Evolutionary conservation across 2,888 invertebrate genomes (phyloP).

Genomic region (Ernsta delagoae): DNA sequence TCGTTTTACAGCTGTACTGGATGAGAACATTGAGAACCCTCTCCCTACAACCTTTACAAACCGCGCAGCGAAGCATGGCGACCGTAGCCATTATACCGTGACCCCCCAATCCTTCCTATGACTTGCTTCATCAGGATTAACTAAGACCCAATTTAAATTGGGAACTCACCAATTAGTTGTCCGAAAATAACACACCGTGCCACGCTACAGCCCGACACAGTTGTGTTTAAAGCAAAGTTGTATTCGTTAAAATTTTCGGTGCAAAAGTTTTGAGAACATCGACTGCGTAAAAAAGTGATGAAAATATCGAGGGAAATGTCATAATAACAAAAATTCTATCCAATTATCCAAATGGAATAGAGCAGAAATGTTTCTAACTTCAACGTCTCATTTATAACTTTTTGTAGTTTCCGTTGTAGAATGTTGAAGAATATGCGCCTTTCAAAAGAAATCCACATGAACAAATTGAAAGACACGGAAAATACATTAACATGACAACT

Average conservation of each 20-base stretch:
- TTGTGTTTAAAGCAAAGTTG: conserved; percentile 52
- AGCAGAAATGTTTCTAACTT: background rate
- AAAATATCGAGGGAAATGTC: too few species aligned
- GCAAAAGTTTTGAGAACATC: background rate
- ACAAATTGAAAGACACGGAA: conserved; percentile 9
- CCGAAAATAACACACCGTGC: conserved; percentile 67
- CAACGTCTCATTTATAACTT: conserved; percentile 1
- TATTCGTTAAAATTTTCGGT: conserved; percentile 4
- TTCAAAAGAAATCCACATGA: background rate
- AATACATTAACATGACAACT: conserved; percentile 13
- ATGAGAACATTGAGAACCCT: conserved; percentile 55
- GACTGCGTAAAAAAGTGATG: background rate
- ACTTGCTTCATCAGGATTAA: conserved; percentile 35
- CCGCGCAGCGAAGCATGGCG: conserved; percentile 61
- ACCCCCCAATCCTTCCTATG: conserved; percentile 46
- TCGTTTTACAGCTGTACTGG: conserved; percentile 52
- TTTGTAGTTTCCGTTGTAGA: background rate
- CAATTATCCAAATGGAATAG: background rate
- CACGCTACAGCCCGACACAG: conserved; percentile 57
- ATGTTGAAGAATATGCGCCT: background rate
- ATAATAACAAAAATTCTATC: background rate
- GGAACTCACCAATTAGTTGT: conserved; percentile 50
- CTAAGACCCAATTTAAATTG: conserved; percentile 50
- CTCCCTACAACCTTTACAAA: conserved; percentile 55
- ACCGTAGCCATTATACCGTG: conserved; percentile 56